These are phyloP conservation scores for Holothuria scabra DNA, from an alignment of 53 echinoderm and acorn worm genomes.

Conservation along the genomic window DNA sequence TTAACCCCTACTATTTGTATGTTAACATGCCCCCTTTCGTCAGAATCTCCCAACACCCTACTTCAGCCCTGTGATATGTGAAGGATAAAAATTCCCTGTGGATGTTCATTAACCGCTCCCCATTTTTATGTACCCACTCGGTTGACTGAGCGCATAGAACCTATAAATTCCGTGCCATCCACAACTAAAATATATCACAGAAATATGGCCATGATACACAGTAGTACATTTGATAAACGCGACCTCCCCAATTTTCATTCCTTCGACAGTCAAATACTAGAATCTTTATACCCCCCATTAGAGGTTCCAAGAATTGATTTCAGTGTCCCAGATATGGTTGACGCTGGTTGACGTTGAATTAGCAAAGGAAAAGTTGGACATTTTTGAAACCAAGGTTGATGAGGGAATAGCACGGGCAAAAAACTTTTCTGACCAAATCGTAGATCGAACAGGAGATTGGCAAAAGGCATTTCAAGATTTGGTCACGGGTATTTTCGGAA, in stretches of 20 bases:
- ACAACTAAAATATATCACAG: slow-evolving; percentile 7
- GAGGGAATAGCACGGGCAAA: neutral
- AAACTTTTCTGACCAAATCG: slow-evolving; percentile 15
- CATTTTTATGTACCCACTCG: too few species aligned
- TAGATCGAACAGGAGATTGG: neutral
- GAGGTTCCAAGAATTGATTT: neutral
- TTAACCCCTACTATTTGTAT: too few species aligned
- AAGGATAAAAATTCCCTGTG: too few species aligned
- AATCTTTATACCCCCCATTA: neutral
- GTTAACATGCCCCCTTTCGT: too few species aligned
- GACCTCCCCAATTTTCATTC: neutral
- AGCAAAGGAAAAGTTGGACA: neutral
- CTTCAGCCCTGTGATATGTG: too few species aligned
- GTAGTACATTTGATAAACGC: too few species aligned
- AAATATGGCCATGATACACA: neutral
- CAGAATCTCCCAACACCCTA: too few species aligned
- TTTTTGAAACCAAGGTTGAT: neutral
- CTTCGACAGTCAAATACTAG: neutral
- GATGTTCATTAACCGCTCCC: neutral
- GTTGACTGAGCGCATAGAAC: too few species aligned
- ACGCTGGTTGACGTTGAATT: neutral
- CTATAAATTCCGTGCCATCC: too few species aligned
- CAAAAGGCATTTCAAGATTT: neutral
- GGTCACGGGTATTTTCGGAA: neutral
- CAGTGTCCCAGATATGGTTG: neutral